Conservation (phyloP, 2,888 invertebrate species). For the Drosophila bunnanda region DNA sequence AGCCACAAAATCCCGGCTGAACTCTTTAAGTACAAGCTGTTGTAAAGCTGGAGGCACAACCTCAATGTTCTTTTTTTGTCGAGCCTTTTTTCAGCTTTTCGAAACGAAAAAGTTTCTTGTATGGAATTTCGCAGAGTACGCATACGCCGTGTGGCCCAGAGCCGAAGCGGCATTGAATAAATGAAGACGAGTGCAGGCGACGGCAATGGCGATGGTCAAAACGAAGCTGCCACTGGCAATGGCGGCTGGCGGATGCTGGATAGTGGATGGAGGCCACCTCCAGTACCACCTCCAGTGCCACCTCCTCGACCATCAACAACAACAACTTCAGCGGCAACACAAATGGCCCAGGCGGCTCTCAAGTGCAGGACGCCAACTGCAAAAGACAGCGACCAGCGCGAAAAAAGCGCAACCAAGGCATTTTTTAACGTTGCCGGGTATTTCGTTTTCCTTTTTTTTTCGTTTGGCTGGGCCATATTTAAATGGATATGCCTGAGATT, state of each 20-base stretch:
- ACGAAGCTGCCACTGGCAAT: slow-evolving; percentile 43
- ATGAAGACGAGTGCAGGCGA: slow-evolving; percentile 66
- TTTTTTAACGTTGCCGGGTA: slow-evolving; percentile 29
- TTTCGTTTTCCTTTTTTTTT: slow-evolving; percentile 16
- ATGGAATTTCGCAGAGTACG: slow-evolving; percentile 57
- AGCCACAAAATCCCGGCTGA: slow-evolving; percentile 2
- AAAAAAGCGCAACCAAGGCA: slow-evolving; percentile 52
- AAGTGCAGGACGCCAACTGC: slow-evolving; percentile 73
- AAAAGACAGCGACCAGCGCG: slow-evolving; percentile 70
- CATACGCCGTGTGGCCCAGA: slow-evolving; percentile 70
- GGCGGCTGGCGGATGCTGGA: slow-evolving; percentile 29
- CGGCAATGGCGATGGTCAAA: slow-evolving; percentile 52
- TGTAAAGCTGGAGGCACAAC: slow-evolving; percentile 17
- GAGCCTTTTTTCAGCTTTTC: background rate
- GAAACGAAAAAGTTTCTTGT: slow-evolving; percentile 39
- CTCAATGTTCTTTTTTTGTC: slow-evolving; percentile 14
- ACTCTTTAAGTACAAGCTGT: slow-evolving; percentile 27
- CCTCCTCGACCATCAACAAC: slow-evolving; percentile 43
- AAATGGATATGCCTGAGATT: slow-evolving; percentile 69
- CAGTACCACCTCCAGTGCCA: slow-evolving; percentile 36
- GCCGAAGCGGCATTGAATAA: slow-evolving; percentile 72
- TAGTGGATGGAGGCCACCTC: slow-evolving; percentile 3
- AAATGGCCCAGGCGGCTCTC: slow-evolving; percentile 62
- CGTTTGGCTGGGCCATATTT: slow-evolving; percentile 37
- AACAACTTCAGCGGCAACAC: slow-evolving; percentile 25